phyloP scores from a whole-genome alignment of 2,797 vertebrate genomes.

The Epinephelus awoara region DNA sequence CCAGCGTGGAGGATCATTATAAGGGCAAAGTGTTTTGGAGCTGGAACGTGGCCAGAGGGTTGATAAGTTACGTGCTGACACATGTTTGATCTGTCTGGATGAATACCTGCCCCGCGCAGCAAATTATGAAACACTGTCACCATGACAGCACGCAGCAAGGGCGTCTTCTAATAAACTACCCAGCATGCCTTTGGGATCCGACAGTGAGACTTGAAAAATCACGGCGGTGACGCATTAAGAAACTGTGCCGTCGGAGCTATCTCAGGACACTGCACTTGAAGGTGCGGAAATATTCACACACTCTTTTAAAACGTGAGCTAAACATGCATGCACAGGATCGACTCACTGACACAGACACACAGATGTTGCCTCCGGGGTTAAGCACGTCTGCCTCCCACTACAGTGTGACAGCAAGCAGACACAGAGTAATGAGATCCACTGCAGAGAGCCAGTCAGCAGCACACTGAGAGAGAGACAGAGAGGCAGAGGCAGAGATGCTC shows the following conservation, averaged over 20 bases:
- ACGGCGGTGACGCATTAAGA: slow-evolving; percentile 29
- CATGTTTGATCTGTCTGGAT: slow-evolving; percentile 63
- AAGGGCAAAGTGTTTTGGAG: slow-evolving; percentile 54
- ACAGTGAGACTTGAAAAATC: slow-evolving; percentile 55
- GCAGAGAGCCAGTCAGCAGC: slow-evolving; percentile 74
- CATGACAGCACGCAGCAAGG: slow-evolving; percentile 52
- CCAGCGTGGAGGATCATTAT: slow-evolving; percentile 44
- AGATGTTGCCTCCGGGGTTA: slow-evolving; percentile 75
- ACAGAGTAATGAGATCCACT: slow-evolving; percentile 80
- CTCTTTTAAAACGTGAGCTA: slow-evolving; percentile 7
- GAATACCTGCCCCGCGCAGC: slow-evolving; percentile 60
- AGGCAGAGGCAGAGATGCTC: slow-evolving; percentile 61
- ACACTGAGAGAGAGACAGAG: slow-evolving; percentile 61
- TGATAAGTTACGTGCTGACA: slow-evolving; percentile 70
- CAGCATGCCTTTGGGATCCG: slow-evolving; percentile 75
- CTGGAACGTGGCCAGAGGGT: slow-evolving; percentile 59
- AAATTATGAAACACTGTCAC: slow-evolving; percentile 76
- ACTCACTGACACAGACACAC: slow-evolving; percentile 36
- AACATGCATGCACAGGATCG: slow-evolving; percentile 20
- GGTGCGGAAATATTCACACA: slow-evolving; percentile 24
- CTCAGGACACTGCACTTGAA: slow-evolving; percentile 56
- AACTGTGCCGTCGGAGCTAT: slow-evolving; percentile 27
- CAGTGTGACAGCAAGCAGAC: slow-evolving; percentile 79
- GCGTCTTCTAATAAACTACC: slow-evolving; percentile 78
- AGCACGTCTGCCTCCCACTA: slow-evolving; percentile 70